Conservation (phyloP, 1,140 invertebrate genomes). For the Polypedilum pembai region DNA sequence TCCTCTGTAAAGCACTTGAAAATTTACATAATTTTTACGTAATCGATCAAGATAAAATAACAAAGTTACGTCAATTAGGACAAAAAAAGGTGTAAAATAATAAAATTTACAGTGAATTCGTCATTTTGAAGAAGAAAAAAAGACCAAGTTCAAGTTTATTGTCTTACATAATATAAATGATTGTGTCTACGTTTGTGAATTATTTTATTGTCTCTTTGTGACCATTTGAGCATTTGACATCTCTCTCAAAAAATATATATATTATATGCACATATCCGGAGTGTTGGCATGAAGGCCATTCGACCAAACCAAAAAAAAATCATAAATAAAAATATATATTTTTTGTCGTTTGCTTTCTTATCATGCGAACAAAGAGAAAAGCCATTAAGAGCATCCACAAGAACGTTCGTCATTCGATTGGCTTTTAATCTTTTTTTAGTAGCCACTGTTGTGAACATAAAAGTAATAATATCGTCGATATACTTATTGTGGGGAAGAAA, state of each 20-base stretch:
- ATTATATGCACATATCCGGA: background rate
- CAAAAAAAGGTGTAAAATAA: no score
- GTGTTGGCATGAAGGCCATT: background rate
- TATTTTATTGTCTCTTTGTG: no score
- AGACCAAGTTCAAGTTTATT: background rate
- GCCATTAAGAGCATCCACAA: constrained; percentile 7
- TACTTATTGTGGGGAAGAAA: background rate
- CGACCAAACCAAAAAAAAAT: background rate
- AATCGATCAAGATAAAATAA: no score
- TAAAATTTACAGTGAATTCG: no score
- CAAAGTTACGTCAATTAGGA: no score
- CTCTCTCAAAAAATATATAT: no score
- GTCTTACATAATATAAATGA: background rate
- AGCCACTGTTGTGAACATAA: background rate
- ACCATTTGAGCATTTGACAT: no score
- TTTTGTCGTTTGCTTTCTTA: background rate
- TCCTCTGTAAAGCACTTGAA: no score
- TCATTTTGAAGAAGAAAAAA: background rate
- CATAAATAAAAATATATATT: background rate
- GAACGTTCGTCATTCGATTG: background rate
- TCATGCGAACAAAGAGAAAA: background rate
- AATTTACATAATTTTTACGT: no score
- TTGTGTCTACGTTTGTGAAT: no score
- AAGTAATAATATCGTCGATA: background rate
- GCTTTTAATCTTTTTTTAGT: background rate